Evolutionary conservation across 2,888 invertebrate genomes (phyloP).

Genomic region (Pristionchus japonicus): DNA sequence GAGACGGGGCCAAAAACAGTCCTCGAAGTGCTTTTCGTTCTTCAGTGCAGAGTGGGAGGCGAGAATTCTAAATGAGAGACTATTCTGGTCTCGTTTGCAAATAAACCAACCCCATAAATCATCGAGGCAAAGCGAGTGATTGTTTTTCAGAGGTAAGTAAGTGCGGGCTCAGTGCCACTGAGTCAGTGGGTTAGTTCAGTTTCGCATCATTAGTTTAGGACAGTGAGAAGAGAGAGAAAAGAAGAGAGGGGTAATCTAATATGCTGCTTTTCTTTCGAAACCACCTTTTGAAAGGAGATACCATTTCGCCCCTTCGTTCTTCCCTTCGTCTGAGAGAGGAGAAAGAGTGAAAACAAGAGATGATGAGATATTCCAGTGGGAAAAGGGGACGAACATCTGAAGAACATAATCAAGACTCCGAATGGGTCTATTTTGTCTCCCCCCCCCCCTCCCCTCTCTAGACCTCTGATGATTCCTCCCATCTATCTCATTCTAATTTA

Average conservation of each 20-base stretch:
- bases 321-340: neutral
- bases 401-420: neutral
- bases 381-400: no score
- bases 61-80: neutral
- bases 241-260: constrained; percentile 28
- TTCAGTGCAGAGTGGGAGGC: neutral
- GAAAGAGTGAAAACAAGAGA: neutral
- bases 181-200: neutral
- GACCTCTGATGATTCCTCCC: neutral
- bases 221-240: constrained; percentile 6
- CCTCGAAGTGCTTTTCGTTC: neutral
- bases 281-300: constrained; percentile 33
- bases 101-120: neutral
- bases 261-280: constrained; percentile 35
- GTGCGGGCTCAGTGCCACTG: no score
- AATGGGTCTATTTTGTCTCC: neutral
- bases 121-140: neutral
- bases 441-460: no score
- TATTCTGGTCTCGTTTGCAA: neutral
- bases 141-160: neutral
- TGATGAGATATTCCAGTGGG: neutral
- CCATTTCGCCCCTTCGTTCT: neutral
- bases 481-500: constrained; percentile 24
- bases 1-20: neutral
- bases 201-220: neutral